Evolutionary conservation across 2,797 vertebrate species (phyloP), one percentile per base, ranked within the genome.

Genomic region (Gobionotothen gibberifrons): DNA sequence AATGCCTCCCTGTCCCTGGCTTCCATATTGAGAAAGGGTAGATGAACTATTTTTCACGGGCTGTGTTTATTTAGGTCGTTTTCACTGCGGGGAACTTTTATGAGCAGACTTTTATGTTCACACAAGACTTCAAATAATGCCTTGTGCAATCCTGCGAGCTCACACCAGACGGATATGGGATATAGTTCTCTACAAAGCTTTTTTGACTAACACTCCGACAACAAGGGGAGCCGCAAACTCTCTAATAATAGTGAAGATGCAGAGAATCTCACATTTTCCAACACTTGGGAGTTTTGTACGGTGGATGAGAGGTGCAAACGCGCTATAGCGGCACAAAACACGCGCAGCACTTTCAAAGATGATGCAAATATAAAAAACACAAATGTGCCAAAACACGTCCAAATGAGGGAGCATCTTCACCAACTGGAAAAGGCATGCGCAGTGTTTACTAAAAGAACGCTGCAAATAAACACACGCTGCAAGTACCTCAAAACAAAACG

Each of bases 11-110:
- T 6, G 46, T 68, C 39, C 51, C 77, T 22, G 0, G 39, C 71
- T 65, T 76, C 63, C 71, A 68, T 77, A 72, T 69, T 36, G 26
- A 47, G 56, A 39, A 21, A 70, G 72, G 79, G 62, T 53, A 55
- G 60, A 69, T 63, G 76, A 81, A 76, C 54, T 67, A 40, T 79
- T 82, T 75, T 86, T 84, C 62, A 19, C 26, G 76, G 44, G 59
- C 58, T 72, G 48, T 76, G 72, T 88, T 88, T 88, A 87, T 88
- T 83, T 73, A 72, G 88, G 78, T 76, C 69, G 66, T 86, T 88
- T 86, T 85, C 83, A 76, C 78, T 54, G 76, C 43, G 8, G 78
- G 77, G 57, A 73, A 81, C 76, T 81, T 88, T 91, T 85, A 89
- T 69, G 85, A 88, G 78, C 60, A 43, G 43, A 72, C 74, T 85